A percentile compares a stretch with the other conserved stretches of the same genome.
phyloP scores from a whole-genome alignment of 2,797 vertebrate genomes.

The Channa striata region DNA sequence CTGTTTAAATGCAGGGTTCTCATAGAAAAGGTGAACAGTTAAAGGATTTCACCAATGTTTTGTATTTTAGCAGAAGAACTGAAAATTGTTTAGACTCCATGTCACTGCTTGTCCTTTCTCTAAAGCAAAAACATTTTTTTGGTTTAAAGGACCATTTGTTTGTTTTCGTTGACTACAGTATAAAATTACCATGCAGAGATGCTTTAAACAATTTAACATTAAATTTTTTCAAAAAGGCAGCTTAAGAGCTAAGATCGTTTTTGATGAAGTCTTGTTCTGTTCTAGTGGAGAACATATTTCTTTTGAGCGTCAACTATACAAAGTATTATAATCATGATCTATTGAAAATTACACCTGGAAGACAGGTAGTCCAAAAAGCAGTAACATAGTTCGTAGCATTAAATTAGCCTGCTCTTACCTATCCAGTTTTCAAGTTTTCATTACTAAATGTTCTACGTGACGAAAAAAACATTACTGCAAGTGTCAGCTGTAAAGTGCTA shows the following conservation, averaged over 20 bases:
- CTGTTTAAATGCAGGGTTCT: conserved; percentile 53
- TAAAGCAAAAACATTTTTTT: neutral
- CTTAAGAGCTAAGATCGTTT: too few species aligned
- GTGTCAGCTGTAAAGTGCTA: neutral
- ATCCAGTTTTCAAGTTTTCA: too few species aligned
- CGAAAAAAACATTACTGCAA: conserved; percentile 12
- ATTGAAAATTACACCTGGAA: too few species aligned
- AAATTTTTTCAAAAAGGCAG: too few species aligned
- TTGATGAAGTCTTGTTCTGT: too few species aligned
- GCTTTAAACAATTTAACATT: too few species aligned
- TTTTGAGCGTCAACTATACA: too few species aligned
- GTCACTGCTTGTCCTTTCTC: neutral
- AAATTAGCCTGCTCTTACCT: neutral
- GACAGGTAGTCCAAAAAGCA: too few species aligned
- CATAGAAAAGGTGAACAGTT: conserved; percentile 34
- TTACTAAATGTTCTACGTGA: neutral
- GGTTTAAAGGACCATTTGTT: neutral
- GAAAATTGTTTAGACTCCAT: neutral
- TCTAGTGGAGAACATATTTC: too few species aligned
- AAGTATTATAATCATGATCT: too few species aligned
- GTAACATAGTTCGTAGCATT: neutral
- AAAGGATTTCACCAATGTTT: conserved; percentile 1
- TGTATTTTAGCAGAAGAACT: conserved; percentile 8
- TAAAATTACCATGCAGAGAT: neutral
- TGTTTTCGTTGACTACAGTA: neutral